These are phyloP conservation scores for Meloidogyne floridensis DNA, from an alignment of 1,140 invertebrate species.

Conservation along the genomic window DNA sequence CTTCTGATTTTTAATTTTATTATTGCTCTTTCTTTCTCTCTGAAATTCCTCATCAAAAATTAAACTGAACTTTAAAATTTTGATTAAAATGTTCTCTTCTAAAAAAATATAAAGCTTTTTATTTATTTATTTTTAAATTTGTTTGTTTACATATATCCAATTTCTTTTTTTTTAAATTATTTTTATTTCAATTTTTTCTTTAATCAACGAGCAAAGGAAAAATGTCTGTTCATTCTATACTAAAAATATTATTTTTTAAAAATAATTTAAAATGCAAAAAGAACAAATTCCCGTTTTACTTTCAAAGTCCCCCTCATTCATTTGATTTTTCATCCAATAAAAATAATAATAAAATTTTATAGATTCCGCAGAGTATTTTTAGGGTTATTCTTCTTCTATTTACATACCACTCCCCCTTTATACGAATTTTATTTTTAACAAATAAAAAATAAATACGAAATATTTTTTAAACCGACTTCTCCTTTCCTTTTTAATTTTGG, in stretches of 20 bases:
- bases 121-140: not conserved
- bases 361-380: not conserved
- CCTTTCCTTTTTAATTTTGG: not conserved
- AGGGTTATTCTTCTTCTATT: not conserved
- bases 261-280: conserved; percentile 2
- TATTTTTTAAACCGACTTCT: not conserved
- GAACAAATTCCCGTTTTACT: not conserved
- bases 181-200: not conserved
- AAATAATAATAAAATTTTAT: conserved; percentile 5
- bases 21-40: too few relatives aligned
- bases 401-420: not conserved
- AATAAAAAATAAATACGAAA: not conserved
- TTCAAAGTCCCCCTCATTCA: not conserved
- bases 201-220: too few relatives aligned
- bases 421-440: not conserved
- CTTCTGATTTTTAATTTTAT: too few relatives aligned
- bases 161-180: not conserved
- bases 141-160: conserved; percentile 2
- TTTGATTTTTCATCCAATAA: not conserved
- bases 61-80: too few relatives aligned
- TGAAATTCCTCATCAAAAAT: too few relatives aligned
- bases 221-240: too few relatives aligned
- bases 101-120: too few relatives aligned
- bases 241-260: not conserved
- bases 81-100: too few relatives aligned